phyloP scores from a whole-genome alignment of 2,888 invertebrate species.

The Protonemura montana region DNA sequence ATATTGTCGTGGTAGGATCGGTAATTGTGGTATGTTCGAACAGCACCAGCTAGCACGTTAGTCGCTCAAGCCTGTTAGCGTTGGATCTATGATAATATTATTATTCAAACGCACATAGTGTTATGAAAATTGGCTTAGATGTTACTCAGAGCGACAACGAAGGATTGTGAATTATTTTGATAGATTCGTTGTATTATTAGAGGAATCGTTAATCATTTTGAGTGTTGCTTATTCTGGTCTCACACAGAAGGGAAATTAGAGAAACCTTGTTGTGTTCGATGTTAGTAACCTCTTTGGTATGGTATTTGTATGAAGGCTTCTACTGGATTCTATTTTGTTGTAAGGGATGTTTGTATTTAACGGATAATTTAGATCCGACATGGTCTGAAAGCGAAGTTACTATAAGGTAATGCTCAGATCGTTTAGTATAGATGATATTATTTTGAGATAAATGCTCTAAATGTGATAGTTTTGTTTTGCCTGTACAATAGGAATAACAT shows the following conservation, averaged over 20 bases:
- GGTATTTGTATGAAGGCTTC: background rate
- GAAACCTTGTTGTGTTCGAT: background rate
- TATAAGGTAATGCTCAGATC: too few relatives aligned
- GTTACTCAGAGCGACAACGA: background rate
- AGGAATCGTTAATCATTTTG: background rate
- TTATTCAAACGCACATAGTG: conserved; percentile 12
- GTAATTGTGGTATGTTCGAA: conserved; percentile 15
- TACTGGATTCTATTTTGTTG: background rate
- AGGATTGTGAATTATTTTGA: background rate
- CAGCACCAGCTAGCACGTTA: background rate
- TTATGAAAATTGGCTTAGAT: conserved; percentile 12
- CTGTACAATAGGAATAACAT: too few relatives aligned
- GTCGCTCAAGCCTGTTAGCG: background rate
- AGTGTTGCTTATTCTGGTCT: background rate
- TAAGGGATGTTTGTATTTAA: background rate
- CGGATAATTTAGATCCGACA: background rate
- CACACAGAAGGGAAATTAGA: background rate
- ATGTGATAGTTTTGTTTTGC: too few relatives aligned
- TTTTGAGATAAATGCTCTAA: too few relatives aligned
- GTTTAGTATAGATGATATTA: too few relatives aligned
- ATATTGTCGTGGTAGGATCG: background rate
- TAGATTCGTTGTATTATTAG: conserved; percentile 3
- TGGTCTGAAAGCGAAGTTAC: background rate
- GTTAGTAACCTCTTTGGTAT: background rate
- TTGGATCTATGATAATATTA: background rate